These are phyloP conservation scores for Lapara coniferarum DNA, from an alignment of 2,888 invertebrate genomes.

Conservation along the genomic window DNA sequence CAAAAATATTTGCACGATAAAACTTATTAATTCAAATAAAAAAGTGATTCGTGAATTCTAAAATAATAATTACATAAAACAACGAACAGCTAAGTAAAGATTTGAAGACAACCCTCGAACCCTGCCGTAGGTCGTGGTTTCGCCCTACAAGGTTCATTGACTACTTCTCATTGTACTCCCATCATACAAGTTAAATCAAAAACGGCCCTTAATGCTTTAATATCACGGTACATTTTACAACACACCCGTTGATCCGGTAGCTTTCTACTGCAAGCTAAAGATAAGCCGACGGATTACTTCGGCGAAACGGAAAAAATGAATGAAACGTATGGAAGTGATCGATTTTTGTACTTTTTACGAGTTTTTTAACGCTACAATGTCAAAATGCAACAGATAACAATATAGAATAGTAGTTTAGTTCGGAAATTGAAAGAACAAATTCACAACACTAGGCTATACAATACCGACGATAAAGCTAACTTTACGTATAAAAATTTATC, in stretches of 20 bases:
- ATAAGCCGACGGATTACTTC: constrained; percentile 78
- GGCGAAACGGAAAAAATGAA: constrained; percentile 65
- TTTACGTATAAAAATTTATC: no score
- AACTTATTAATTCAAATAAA: not conserved
- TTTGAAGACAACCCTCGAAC: constrained; percentile 53
- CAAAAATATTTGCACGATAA: not conserved
- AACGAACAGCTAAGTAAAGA: not conserved
- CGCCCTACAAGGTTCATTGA: constrained; percentile 69
- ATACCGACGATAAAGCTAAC: no score
- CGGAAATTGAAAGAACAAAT: not conserved
- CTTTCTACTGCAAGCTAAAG: constrained; percentile 70
- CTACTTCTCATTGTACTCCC: constrained; percentile 56
- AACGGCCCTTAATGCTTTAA: constrained; percentile 39
- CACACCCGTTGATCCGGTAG: constrained; percentile 39
- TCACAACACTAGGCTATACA: no score
- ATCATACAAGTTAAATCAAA: constrained; percentile 39
- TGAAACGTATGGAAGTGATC: constrained; percentile 64
- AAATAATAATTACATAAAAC: not conserved
- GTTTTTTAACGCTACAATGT: constrained; percentile 29
- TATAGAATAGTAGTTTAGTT: no score
- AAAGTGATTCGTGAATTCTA: not conserved
- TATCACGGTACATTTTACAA: constrained; percentile 39
- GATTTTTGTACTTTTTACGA: constrained; percentile 56
- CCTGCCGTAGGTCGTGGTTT: constrained; percentile 79
- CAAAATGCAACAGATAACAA: not conserved